Base-by-base conservation (phyloP, 2,888 invertebrate genomes). In the Artemia sinica region DNA sequence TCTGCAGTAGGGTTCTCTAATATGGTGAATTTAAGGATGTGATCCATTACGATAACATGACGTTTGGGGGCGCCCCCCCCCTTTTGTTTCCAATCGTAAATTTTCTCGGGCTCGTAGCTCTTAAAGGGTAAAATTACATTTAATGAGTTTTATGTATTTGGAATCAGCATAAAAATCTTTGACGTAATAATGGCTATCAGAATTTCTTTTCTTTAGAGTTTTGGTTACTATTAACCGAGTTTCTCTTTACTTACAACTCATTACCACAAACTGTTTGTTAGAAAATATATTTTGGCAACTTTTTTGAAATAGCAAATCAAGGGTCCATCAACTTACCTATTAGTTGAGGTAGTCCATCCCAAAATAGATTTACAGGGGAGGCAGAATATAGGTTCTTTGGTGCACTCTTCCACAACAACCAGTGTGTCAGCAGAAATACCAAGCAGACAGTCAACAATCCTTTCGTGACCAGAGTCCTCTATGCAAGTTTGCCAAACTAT, bases 401-500 rank as follows among this genome's bases (percentile, higher is more conserved):
- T 85, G 71, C 81, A 82, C 75, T 89, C 88, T 76, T 95, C 94
- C 66, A 95, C 84, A 13, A 95, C 80, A 48, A 93, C 91, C 67
- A 95, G 80, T 1, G 87, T 87, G 76, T 95, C 94, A 0, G 87
- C 84, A 6, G 92, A 92, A 70, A 95, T 85, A 0, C 89, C 93
- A 75, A 94, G 82, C 72, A 88, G 85, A 76, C 90, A 88, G 73
- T 89, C 89, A 28, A 90, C 81, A 66, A 83, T 79, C 72, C 77
- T 78, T 65, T 69, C 69, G 14, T 50, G 52, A 28, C 49, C 67
- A 12, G 77, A 83, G 76, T 84, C 86, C 73, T 86, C 85, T 67
- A 86, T 77, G 76, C 86, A 83, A 68, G 90, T 87, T 76, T 88
- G 86, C 86, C 89, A 91, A 74, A 88, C 86, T 73, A 91, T 84